A percentile compares a stretch with the other conserved stretches of the same genome.
These are phyloP conservation scores for Ondatra zibethicus DNA, from an alignment of 2,113 vertebrate species.

Conservation along the genomic window DNA sequence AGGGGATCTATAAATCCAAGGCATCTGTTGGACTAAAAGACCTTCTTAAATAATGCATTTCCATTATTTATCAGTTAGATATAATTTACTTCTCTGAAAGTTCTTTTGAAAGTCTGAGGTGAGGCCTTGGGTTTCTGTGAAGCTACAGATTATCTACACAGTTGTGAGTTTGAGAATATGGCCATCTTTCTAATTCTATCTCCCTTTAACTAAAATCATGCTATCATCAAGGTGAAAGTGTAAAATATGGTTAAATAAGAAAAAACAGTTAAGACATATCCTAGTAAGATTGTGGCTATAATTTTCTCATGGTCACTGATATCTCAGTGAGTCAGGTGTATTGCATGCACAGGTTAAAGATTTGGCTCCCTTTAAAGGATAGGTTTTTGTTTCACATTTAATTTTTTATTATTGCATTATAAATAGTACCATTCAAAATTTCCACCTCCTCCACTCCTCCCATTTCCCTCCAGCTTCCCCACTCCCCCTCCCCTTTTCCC, in stretches of 20 bases:
- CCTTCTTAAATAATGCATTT: neutral
- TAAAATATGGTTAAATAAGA: neutral
- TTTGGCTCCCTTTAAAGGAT: constrained; percentile 63
- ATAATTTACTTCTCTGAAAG: too few relatives aligned
- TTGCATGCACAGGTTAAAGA: neutral
- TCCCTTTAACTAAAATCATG: neutral
- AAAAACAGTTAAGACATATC: neutral
- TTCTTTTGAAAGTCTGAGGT: neutral
- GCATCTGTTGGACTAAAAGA: neutral
- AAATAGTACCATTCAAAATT: too few relatives aligned
- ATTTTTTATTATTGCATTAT: too few relatives aligned
- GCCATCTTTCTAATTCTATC: neutral
- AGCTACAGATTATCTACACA: neutral
- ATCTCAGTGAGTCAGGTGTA: neutral
- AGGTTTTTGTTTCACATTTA: too few relatives aligned
- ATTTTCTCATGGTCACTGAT: neutral
- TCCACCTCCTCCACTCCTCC: too few relatives aligned
- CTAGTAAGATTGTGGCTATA: neutral
- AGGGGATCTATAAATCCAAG: neutral
- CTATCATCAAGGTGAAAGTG: neutral
- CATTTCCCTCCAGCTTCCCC: too few relatives aligned
- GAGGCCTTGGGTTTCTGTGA: neutral
- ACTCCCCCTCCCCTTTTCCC: too few relatives aligned
- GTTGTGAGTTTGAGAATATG: neutral
- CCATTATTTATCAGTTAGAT: neutral